A percentile compares a stretch with the other conserved stretches of the same genome.
Evolutionary conservation across 2,113 vertebrate genomes (phyloP).

Genomic region (Prionailurus bengalensis): DNA sequence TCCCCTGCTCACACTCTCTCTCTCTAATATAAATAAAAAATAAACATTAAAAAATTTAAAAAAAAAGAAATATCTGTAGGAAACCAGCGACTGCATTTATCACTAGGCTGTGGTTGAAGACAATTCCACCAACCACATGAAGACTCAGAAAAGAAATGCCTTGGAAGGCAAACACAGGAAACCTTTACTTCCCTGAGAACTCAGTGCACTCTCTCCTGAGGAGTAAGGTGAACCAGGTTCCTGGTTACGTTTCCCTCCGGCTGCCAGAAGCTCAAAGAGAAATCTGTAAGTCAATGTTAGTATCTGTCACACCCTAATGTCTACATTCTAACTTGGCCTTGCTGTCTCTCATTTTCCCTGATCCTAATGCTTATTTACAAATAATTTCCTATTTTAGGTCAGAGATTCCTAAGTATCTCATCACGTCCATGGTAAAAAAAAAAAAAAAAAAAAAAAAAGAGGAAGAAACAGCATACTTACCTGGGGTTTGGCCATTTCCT

Average conservation of each 20-base stretch:
- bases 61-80: background rate
- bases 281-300: background rate
- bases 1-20: too few species aligned
- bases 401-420: background rate
- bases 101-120: conserved; percentile 1
- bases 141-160: conserved; percentile 31
- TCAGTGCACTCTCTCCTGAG: background rate
- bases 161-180: conserved; percentile 45
- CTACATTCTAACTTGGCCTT: conserved; percentile 47
- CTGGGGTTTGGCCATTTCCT: conserved; percentile 72
- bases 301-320: background rate
- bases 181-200: background rate
- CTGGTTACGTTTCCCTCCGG: background rate
- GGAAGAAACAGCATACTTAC: conserved; percentile 63
- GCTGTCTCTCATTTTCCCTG: background rate
- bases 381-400: conserved; percentile 50
- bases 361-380: conserved; percentile 55
- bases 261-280: conserved; percentile 44
- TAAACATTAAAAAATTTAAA: too few species aligned
- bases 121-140: conserved; percentile 27
- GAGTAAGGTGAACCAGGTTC: conserved; percentile 13
- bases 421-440: background rate
- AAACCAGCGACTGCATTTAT: conserved; percentile 19
- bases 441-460: conserved; percentile 21
- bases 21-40: too few species aligned